Conservation (phyloP, 2,888 invertebrate genomes). For the Cheilosia vulpina region DNA sequence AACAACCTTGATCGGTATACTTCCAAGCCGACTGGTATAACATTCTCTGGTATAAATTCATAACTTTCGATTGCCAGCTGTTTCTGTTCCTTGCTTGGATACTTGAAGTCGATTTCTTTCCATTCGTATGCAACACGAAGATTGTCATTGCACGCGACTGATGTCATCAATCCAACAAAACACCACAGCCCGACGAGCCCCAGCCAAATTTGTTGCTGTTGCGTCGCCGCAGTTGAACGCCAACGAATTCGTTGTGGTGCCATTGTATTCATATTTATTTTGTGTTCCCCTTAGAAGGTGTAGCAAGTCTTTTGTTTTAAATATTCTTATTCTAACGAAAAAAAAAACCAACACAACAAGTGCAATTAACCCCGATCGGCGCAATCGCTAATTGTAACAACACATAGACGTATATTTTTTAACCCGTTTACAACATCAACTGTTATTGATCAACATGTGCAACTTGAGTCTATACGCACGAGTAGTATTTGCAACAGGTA, state of each 20-base stretch:
- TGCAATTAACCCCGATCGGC: not conserved
- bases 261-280: conserved; percentile 10
- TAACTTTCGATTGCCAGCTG: conserved; percentile 86
- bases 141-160: conserved; percentile 85
- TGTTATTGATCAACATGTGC: conserved; percentile 47
- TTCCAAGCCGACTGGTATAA: conserved; percentile 90
- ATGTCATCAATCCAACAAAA: conserved; percentile 68
- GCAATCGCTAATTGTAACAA: conserved; percentile 37
- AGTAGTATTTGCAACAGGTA: conserved; percentile 13
- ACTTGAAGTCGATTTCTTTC: conserved; percentile 89
- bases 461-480: conserved; percentile 17
- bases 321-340: conserved; percentile 17
- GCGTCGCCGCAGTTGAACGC: conserved; percentile 14
- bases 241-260: conserved; percentile 23
- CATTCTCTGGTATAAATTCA: conserved; percentile 88
- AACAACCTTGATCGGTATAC: conserved; percentile 88
- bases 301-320: conserved; percentile 11
- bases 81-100: conserved; percentile 85
- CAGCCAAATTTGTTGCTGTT: conserved; percentile 25
- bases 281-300: conserved; percentile 2
- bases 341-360: not conserved
- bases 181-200: conserved; percentile 26
- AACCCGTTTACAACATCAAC: conserved; percentile 48
- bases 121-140: conserved; percentile 89
- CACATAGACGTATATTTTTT: conserved; percentile 4